Conservation (phyloP, 2,113 vertebrate species). For the Amia ocellicauda region DNA sequence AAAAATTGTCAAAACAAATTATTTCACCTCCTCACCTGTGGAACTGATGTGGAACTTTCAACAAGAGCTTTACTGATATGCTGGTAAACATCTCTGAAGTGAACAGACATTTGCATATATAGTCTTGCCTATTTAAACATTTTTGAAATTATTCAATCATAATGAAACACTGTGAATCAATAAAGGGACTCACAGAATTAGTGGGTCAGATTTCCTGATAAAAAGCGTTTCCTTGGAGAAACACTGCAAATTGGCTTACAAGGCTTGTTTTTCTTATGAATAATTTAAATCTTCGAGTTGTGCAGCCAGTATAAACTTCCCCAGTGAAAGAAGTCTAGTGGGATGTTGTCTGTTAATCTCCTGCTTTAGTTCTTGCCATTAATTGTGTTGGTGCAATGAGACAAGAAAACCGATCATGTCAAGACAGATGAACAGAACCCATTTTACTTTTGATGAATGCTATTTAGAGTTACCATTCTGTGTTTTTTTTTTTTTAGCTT, state of each 20-base stretch:
- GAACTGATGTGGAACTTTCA: too few relatives aligned
- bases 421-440: slow-evolving; percentile 44
- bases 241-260: background rate
- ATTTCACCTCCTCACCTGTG: too few relatives aligned
- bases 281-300: slow-evolving; percentile 21
- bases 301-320: slow-evolving; percentile 37
- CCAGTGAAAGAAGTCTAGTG: slow-evolving; percentile 21
- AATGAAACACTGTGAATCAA: slow-evolving; percentile 26
- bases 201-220: slow-evolving; percentile 32
- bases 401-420: slow-evolving; percentile 49
- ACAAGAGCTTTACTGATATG: too few relatives aligned
- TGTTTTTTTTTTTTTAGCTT: slow-evolving; percentile 36
- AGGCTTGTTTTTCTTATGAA: slow-evolving; percentile 23
- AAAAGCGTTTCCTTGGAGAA: slow-evolving; percentile 19
- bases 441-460: slow-evolving; percentile 42
- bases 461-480: slow-evolving; percentile 41
- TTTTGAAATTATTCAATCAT: slow-evolving; percentile 36
- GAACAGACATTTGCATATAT: slow-evolving; percentile 28
- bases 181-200: slow-evolving; percentile 28
- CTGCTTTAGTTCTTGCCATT: slow-evolving; percentile 37
- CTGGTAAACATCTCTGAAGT: too few relatives aligned
- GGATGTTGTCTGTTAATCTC: slow-evolving; percentile 40
- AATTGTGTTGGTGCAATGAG: slow-evolving; percentile 57
- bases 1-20: too few relatives aligned
- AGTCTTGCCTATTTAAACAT: slow-evolving; percentile 12